A percentile compares a stretch with the other conserved stretches of the same genome.
Conservation (phyloP, 2,797 vertebrate genomes). For the Prionace glauca region DNA sequence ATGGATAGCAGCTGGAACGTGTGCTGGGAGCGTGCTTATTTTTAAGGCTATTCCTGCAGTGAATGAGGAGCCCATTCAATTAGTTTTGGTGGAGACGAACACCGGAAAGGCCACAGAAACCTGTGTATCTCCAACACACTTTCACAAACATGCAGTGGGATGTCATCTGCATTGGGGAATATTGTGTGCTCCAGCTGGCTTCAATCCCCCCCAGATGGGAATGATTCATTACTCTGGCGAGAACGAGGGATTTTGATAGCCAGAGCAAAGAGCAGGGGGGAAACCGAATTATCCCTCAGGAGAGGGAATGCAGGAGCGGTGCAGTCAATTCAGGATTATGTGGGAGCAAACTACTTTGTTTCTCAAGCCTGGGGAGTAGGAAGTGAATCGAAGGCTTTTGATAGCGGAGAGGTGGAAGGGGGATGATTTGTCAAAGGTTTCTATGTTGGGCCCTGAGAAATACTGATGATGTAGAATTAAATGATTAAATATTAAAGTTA, state of each 20-base stretch:
- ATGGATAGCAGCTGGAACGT: background rate
- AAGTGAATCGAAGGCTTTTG: background rate
- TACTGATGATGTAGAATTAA: background rate
- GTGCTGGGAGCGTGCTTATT: too few relatives aligned
- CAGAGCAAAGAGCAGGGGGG: background rate
- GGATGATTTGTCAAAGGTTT: background rate
- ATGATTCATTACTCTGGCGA: background rate
- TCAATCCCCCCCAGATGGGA: background rate
- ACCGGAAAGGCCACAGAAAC: background rate
- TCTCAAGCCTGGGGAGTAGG: background rate
- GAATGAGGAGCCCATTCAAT: background rate
- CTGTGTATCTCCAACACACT: background rate
- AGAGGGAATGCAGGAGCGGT: background rate
- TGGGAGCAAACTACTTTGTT: background rate
- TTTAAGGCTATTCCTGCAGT: background rate
- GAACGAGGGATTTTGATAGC: background rate
- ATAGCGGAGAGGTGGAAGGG: background rate
- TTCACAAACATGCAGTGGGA: background rate
- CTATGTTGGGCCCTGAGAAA: background rate
- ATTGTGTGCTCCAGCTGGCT: background rate
- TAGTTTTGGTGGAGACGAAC: background rate
- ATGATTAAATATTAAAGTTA: background rate
- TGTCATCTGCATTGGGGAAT: background rate
- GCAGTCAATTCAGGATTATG: background rate
- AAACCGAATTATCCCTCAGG: background rate